A percentile compares a stretch with the other conserved stretches of the same genome.
Evolutionary conservation across 2,888 invertebrate genomes (phyloP).

Genomic region (Xanthorhoe spadicearia): DNA sequence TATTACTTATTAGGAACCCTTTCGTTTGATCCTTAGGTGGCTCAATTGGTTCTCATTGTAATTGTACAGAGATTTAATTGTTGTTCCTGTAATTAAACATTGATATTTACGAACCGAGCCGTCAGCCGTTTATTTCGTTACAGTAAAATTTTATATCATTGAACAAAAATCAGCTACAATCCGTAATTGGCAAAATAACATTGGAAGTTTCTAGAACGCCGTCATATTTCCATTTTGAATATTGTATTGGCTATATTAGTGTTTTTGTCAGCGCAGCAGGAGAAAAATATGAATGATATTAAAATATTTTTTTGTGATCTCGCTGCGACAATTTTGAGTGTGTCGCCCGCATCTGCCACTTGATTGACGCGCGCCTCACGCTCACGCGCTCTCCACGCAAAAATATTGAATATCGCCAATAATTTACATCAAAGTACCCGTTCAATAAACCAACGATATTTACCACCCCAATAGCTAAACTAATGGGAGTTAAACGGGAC

Average conservation of each 20-base stretch:
- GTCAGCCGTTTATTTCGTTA: background rate
- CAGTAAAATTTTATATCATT: background rate
- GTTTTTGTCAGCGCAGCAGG: conserved; percentile 34
- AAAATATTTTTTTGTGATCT: conserved; percentile 65
- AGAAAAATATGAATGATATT: conserved; percentile 52
- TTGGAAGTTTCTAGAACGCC: conserved; percentile 11
- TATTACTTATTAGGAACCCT: too few relatives aligned
- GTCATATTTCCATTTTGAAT: conserved; percentile 12
- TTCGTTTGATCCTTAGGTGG: too few relatives aligned
- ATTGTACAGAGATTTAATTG: too few relatives aligned
- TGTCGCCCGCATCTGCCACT: conserved; percentile 69
- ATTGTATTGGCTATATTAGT: conserved; percentile 36
- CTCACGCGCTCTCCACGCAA: conserved; percentile 45
- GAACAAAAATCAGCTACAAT: background rate
- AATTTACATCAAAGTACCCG: conserved; percentile 47
- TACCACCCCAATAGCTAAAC: conserved; percentile 32
- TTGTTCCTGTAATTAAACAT: too few relatives aligned
- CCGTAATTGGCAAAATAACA: background rate
- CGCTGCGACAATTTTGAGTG: conserved; percentile 67
- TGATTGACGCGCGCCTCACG: conserved; percentile 70
- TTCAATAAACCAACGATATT: conserved; percentile 32
- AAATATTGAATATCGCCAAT: conserved; percentile 57
- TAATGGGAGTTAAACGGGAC: conserved; percentile 23
- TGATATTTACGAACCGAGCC: too few relatives aligned
- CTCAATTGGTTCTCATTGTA: too few relatives aligned